Conservation (phyloP, 2,888 invertebrate genomes). For the Chelonus formosanus region DNA sequence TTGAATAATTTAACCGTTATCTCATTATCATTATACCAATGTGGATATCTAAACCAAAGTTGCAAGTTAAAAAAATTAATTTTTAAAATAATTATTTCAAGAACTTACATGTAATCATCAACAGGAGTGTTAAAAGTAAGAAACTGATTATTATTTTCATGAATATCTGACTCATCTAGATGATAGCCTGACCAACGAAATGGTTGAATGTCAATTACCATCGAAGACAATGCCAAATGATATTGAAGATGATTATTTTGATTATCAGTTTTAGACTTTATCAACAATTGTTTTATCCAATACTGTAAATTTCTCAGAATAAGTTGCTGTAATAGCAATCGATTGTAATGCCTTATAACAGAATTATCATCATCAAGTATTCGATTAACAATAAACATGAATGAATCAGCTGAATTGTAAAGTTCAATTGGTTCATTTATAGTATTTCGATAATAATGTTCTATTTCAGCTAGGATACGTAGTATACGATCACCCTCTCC, state of each 20-base stretch:
- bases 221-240: slow-evolving; percentile 57
- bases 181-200: slow-evolving; percentile 41
- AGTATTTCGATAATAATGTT: slow-evolving; percentile 67
- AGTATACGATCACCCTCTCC: slow-evolving; percentile 75
- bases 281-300: slow-evolving; percentile 56
- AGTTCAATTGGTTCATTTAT: slow-evolving; percentile 64
- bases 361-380: slow-evolving; percentile 74
- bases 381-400: slow-evolving; percentile 73
- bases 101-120: slow-evolving; percentile 53
- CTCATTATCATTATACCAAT: slow-evolving; percentile 63
- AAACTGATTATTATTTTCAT: no score
- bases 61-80: background rate
- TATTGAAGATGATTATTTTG: slow-evolving; percentile 46
- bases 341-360: slow-evolving; percentile 73
- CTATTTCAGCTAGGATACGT: slow-evolving; percentile 69
- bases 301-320: slow-evolving; percentile 61
- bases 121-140: slow-evolving; percentile 59
- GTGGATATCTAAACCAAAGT: slow-evolving; percentile 59
- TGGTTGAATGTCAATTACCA: slow-evolving; percentile 60
- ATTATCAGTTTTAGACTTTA: no score
- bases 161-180: no score
- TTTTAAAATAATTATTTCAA: background rate
- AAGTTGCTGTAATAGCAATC: slow-evolving; percentile 61
- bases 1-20: slow-evolving; percentile 59
- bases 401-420: slow-evolving; percentile 68